Conservation (phyloP, 2,797 vertebrate genomes). For the Melopsittacus undulatus region DNA sequence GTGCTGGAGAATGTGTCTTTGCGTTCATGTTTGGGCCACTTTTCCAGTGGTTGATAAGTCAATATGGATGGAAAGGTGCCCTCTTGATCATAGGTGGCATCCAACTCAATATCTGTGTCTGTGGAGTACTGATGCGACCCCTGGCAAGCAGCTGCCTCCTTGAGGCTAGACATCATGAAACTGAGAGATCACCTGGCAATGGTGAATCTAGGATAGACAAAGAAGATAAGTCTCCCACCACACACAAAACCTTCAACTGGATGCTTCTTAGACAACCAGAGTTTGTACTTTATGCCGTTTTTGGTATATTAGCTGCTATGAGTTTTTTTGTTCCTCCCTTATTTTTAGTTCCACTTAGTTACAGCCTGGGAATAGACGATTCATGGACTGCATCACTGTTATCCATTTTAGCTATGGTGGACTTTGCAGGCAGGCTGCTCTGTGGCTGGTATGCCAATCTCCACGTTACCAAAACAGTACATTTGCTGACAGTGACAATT, state of each 20-base stretch:
- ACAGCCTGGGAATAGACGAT: slow-evolving; percentile 76
- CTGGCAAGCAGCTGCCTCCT: not conserved
- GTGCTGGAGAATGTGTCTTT: slow-evolving; percentile 60
- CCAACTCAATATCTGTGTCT: slow-evolving; percentile 60
- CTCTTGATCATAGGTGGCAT: slow-evolving; percentile 58
- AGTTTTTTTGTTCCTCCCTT: slow-evolving; percentile 79
- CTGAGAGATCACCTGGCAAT: not conserved
- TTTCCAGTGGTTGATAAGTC: slow-evolving; percentile 59
- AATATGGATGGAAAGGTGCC: slow-evolving; percentile 59
- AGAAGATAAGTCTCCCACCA: not conserved
- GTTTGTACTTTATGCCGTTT: slow-evolving; percentile 80
- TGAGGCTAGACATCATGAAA: not conserved
- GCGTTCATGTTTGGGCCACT: slow-evolving; percentile 48
- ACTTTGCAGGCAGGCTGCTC: slow-evolving; percentile 75
- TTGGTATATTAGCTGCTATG: slow-evolving; percentile 71
- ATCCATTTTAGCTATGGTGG: slow-evolving; percentile 76
- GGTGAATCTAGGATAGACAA: not conserved
- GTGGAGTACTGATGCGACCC: slow-evolving; percentile 49
- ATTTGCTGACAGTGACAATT: slow-evolving; percentile 73
- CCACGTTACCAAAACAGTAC: slow-evolving; percentile 70
- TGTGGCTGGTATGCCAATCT: slow-evolving; percentile 83
- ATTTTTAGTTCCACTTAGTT: slow-evolving; percentile 79
- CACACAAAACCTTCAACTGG: slow-evolving; percentile 39
- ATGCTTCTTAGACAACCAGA: slow-evolving; percentile 3
- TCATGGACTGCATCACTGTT: slow-evolving; percentile 78